Evolutionary conservation across 2,888 invertebrate genomes (phyloP).

Genomic region (Mongoloraphidia duomilia): DNA sequence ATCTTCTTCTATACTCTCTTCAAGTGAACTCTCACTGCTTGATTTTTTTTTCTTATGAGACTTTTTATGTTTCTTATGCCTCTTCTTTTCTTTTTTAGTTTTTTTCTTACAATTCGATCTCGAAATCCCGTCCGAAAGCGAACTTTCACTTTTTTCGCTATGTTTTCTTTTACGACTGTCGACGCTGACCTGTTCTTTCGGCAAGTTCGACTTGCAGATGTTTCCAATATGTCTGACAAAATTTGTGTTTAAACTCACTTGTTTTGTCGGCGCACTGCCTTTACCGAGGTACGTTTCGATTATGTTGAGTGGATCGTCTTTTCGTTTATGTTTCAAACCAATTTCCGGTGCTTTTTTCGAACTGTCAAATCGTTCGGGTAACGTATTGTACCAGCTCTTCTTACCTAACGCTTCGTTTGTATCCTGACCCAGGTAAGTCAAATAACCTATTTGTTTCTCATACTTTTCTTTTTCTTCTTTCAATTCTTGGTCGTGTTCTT

Average conservation of each 20-base stretch:
- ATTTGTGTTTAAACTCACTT: background rate
- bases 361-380: conserved; percentile 39
- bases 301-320: conserved; percentile 57
- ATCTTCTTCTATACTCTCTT: conserved; percentile 21
- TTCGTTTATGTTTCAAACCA: conserved; percentile 47
- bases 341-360: conserved; percentile 41
- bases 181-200: background rate
- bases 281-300: conserved; percentile 43
- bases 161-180: conserved; percentile 6
- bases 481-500: conserved; percentile 77
- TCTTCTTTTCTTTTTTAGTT: conserved; percentile 15
- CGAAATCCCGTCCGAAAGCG: conserved; percentile 1
- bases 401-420: conserved; percentile 74
- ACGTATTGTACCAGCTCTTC: conserved; percentile 77
- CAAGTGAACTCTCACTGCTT: conserved; percentile 18
- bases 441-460: conserved; percentile 92
- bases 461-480: conserved; percentile 89
- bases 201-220: background rate
- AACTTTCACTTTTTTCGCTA: background rate
- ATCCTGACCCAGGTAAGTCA: conserved; percentile 91
- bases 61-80: conserved; percentile 11
- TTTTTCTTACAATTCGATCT: conserved; percentile 9
- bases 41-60: conserved; percentile 5
- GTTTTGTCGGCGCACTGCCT: conserved; percentile 18
- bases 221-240: background rate